Conservation (phyloP, 2,113 vertebrate species). For the Chloebia gouldiae region DNA sequence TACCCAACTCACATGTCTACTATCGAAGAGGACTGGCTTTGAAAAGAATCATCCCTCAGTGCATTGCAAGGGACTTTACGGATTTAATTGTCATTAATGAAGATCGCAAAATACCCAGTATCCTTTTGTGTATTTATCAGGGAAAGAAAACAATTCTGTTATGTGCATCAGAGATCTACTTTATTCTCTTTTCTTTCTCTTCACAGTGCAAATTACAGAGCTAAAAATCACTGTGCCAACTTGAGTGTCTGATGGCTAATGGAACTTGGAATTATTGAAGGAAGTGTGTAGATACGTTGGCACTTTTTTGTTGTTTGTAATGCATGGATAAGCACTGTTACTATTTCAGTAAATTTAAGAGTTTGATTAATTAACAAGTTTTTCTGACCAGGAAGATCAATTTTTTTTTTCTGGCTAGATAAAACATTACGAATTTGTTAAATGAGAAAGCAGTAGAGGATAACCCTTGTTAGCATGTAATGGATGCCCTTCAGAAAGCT, state of each 20-base stretch:
- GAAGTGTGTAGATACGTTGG: neutral
- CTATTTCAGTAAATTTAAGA: neutral
- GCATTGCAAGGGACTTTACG: slow-evolving; percentile 88
- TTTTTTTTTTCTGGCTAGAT: neutral
- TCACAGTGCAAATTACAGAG: neutral
- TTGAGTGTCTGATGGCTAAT: neutral
- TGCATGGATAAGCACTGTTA: neutral
- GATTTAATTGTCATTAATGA: slow-evolving; percentile 94
- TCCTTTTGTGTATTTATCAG: slow-evolving; percentile 75
- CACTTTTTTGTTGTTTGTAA: neutral
- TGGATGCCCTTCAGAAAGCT: neutral
- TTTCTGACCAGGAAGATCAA: neutral
- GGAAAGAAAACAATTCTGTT: neutral
- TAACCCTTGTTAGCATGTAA: neutral
- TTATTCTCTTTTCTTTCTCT: neutral
- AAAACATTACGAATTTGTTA: neutral
- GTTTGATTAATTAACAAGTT: neutral
- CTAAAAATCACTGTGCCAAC: neutral
- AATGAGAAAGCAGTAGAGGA: neutral
- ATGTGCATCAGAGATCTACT: neutral
- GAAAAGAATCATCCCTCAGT: slow-evolving; percentile 95
- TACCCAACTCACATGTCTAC: slow-evolving; percentile 92
- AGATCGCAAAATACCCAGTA: slow-evolving; percentile 94
- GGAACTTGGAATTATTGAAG: neutral
- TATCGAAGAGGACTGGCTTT: slow-evolving; percentile 95